phyloP scores from a whole-genome alignment of 2,113 vertebrate species.

The Hippolais icterina region DNA sequence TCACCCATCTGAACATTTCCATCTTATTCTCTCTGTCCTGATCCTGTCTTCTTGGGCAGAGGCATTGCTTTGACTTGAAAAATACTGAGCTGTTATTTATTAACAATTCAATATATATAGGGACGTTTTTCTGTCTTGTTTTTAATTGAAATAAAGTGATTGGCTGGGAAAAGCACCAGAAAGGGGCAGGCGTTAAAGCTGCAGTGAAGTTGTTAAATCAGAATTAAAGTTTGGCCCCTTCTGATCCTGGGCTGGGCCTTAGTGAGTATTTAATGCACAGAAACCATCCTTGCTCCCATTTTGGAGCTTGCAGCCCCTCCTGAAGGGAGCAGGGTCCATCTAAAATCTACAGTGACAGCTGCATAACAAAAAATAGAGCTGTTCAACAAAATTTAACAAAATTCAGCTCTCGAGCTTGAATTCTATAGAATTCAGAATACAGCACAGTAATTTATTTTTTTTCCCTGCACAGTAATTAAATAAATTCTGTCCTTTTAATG shows the following conservation, averaged over 20 bases:
- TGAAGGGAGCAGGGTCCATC: neutral
- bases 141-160: neutral
- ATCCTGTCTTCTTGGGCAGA: neutral
- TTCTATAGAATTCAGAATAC: neutral
- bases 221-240: neutral
- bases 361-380: neutral
- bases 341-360: neutral
- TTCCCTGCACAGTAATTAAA: neutral
- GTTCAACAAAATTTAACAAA: too few species aligned
- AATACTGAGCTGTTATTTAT: neutral
- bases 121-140: neutral
- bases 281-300: neutral
- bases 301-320: neutral
- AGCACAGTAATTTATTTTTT: neutral
- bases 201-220: neutral
- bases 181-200: neutral
- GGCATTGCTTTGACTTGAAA: neutral
- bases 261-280: neutral
- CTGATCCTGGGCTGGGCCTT: neutral
- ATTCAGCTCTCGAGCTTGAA: neutral
- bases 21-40: neutral
- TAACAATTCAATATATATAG: neutral
- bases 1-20: neutral
- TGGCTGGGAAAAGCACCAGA: neutral
- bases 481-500: neutral